Evolutionary conservation across 2,888 invertebrate species (phyloP).

Genomic region (Glyphotaelius pellucidus): DNA sequence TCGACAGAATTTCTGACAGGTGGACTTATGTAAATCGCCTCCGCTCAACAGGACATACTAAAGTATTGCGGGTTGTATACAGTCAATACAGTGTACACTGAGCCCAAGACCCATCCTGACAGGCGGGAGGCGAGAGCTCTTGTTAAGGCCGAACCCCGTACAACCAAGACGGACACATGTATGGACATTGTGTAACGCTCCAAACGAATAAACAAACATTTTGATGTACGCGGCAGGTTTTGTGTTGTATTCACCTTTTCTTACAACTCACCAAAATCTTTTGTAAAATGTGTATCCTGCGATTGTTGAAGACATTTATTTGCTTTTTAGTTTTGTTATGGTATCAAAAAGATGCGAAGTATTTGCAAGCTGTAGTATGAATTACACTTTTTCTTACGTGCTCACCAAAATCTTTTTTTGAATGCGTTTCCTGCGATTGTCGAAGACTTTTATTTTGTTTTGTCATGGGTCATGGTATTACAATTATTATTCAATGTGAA

Average conservation of each 20-base stretch:
- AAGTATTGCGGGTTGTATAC: conserved; percentile 19
- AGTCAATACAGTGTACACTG: not conserved
- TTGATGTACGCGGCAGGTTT: not conserved
- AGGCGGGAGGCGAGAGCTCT: not conserved
- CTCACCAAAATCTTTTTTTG: not conserved
- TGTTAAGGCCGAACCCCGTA: not conserved
- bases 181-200: not conserved
- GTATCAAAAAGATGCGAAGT: not conserved
- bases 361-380: not conserved
- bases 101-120: not conserved
- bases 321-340: not conserved
- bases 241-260: not conserved
- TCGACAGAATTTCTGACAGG: conserved; percentile 49
- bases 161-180: not conserved
- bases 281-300: not conserved
- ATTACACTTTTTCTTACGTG: not conserved
- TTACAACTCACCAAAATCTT: not conserved
- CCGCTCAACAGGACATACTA: conserved; percentile 47
- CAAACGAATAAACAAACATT: not conserved
- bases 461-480: too few species aligned
- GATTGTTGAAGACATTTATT: not conserved
- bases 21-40: conserved; percentile 51
- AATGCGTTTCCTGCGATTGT: not conserved
- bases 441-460: not conserved
- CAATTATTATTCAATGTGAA: not conserved